Conservation (phyloP, 2,797 vertebrate genomes). For the Masticophis lateralis region DNA sequence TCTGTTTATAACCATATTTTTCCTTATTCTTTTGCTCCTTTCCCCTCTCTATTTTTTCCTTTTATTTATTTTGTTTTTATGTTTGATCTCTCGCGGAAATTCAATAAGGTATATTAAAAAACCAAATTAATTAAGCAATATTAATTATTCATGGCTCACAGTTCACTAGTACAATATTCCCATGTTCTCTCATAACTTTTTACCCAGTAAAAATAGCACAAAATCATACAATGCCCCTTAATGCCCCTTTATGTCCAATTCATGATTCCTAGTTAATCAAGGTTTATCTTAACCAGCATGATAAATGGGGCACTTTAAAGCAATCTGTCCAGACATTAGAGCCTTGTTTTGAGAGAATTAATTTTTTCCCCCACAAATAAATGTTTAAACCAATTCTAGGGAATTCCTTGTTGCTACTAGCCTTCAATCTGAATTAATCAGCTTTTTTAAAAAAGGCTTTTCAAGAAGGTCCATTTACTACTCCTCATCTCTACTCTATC, state of each 20-base stretch:
- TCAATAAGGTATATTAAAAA: no score
- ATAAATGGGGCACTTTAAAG: neutral
- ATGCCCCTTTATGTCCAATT: neutral
- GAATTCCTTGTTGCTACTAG: slow-evolving; percentile 2
- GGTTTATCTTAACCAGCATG: neutral
- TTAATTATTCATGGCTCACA: no score
- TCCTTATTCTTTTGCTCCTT: no score
- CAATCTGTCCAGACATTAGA: neutral
- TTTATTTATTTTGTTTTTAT: no score
- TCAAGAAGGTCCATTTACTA: neutral
- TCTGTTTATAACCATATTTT: no score
- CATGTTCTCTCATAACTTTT: neutral
- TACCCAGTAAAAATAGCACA: neutral
- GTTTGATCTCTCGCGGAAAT: no score
- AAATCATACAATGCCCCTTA: neutral
- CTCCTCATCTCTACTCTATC: neutral
- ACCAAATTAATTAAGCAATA: no score
- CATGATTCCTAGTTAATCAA: neutral
- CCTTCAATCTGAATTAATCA: neutral
- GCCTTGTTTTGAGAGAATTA: neutral
- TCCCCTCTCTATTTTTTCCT: no score
- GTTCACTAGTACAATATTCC: neutral
- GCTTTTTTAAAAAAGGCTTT: neutral
- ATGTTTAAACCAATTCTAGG: neutral
- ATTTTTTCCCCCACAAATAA: neutral